Base-by-base conservation (phyloP, 2,888 invertebrate species). In the Luperina nickerlii region DNA sequence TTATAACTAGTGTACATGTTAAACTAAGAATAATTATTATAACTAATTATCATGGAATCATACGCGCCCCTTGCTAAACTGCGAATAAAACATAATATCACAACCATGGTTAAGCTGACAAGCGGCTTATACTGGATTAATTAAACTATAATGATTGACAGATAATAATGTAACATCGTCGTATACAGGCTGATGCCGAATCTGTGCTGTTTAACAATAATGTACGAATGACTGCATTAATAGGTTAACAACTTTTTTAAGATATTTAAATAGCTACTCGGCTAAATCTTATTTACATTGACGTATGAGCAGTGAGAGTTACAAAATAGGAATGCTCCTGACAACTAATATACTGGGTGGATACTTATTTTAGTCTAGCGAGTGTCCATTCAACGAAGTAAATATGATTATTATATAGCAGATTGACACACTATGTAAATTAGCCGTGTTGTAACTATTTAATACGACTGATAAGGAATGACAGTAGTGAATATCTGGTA, bases 71-170 rank as follows among this genome's bases (percentile, higher is more conserved):
- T 54, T 24, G 57, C 48, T 74, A 27, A 68, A 24, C 54, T n/a
- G 65, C 20, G 67, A 9, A 72, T 76, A 77, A 72, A 77, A 74
- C 20, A 71, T 27, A 74, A 67, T 18, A 77, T 71, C 27, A 60
- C 68, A 81, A 60, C 38, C 9, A 5, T 11, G 38, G 51, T 32
- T 78, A 27, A 67, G 62, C 78, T 57, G 51, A 71, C 74, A 74
- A 74, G 76, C 67, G 76, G 82, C 60, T 85, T 82, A 85, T 45
- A 27, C 20, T 15, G 74, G 76, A 82, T 85, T 85, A 85, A 86
- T 85, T 85, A 79, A 67, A 62, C 65, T 78, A 13, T 74, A 74
- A 78, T 76, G 67, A 82, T 76, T 76, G 83, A 76, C 75, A 79
- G 32, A 42, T 72, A 79, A 60, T 70, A 71, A 42, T 60, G 54